Conservation (phyloP, 2,888 invertebrate genomes). For the Phlogophora meticulosa region DNA sequence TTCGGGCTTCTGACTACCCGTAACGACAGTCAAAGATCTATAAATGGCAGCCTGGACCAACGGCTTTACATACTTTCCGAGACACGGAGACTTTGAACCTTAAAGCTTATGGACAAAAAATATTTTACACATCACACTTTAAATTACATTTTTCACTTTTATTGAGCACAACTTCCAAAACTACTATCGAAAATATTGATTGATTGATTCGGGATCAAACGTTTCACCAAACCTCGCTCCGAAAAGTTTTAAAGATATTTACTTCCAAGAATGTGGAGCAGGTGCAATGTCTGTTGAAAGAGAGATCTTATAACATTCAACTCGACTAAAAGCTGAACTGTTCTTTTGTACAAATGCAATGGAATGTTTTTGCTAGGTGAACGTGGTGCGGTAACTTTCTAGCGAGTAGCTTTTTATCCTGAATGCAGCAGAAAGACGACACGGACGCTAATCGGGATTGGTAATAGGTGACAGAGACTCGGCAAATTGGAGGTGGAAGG, state of each 20-base stretch:
- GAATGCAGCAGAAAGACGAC: background rate
- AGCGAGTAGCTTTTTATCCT: background rate
- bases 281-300: slow-evolving; percentile 5
- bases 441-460: slow-evolving; percentile 9
- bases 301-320: background rate
- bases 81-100: no score
- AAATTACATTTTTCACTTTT: no score
- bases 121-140: no score
- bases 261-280: no score
- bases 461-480: background rate
- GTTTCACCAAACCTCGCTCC: background rate
- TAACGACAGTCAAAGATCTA: no score
- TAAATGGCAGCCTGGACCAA: no score
- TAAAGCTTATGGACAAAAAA: no score
- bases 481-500: background rate
- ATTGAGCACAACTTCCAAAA: no score
- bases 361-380: background rate
- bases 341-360: background rate
- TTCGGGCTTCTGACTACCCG: no score
- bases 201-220: no score
- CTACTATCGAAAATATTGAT: background rate
- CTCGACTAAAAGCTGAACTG: background rate
- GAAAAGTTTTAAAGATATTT: slow-evolving; percentile 6
- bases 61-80: no score
- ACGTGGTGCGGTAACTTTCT: background rate